Conservation (phyloP, 1,140 invertebrate species). For the Drosophila bocki region DNA sequence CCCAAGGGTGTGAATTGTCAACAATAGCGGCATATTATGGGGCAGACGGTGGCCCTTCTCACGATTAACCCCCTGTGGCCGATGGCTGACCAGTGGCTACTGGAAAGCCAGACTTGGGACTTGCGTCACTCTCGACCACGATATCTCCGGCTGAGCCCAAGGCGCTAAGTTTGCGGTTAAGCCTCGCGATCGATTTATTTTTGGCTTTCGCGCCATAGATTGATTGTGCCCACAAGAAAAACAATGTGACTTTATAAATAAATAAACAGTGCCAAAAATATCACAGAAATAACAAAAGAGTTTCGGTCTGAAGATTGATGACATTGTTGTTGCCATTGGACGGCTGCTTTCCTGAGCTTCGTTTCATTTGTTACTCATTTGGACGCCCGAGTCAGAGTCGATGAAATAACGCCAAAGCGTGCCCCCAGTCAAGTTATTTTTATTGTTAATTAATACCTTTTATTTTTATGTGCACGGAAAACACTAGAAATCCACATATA, state of each 20-base stretch:
- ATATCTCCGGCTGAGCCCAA: conserved; percentile 57
- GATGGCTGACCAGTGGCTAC: conserved; percentile 1
- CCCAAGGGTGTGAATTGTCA: conserved; percentile 51
- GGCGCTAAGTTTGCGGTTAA: conserved; percentile 55
- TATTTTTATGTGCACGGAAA: conserved; percentile 66
- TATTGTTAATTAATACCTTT: conserved; percentile 82
- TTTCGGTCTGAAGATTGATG: conserved; percentile 67
- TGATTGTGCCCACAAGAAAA: conserved; percentile 47
- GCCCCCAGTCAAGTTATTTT: conserved; percentile 78
- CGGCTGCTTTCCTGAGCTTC: conserved; percentile 45
- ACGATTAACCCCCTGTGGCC: conserved; percentile 33
- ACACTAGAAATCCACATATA: conserved; percentile 37
- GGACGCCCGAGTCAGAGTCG: conserved; percentile 7
- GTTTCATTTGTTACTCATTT: conserved; percentile 40
- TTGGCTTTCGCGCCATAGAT: conserved; percentile 67
- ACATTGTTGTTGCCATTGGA: conserved; percentile 47
- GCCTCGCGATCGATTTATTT: conserved; percentile 57
- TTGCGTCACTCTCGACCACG: conserved; percentile 66
- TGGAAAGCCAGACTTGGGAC: conserved; percentile 48
- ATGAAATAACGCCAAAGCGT: conserved; percentile 81
- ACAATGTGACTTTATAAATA: conserved; percentile 69
- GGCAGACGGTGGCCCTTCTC: conserved; percentile 34
- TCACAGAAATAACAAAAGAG: conserved; percentile 62
- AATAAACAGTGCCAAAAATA: conserved; percentile 76
- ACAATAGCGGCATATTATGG: too few species aligned